Evolutionary conservation across 2,797 vertebrate genomes (phyloP), one percentile per base, ranked within the genome.

Genomic region (Cossypha niveicapilla): DNA sequence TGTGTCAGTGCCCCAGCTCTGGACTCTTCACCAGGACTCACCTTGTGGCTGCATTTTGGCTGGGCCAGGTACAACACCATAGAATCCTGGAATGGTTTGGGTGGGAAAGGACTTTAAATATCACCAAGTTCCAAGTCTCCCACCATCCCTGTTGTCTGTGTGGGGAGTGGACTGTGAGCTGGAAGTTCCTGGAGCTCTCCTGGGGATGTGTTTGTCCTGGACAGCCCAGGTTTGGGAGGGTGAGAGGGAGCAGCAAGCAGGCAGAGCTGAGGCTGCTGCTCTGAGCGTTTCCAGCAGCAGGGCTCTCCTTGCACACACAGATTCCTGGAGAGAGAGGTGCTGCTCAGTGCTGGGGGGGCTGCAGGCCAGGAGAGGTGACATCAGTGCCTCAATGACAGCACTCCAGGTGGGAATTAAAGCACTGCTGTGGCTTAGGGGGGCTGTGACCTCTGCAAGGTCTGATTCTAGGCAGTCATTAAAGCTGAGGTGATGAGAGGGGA

Each of bases 1-100:
- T 1, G 0, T 2, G 42, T 13, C 60, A 4, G 0, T 3, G 34
- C 48, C 63, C 34, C 27, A 73, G 24, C 7, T 27, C 79, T 4
- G 6, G 15, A 11, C 25, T 44, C 27, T 2, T 16, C 60, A 18
- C 27, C n/a, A 37, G 24, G 21, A 42, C 48, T 77, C 5, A 0
- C 6, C 68, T 23, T 17, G 16, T 18, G 27, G 32, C 76, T 54
- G 30, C 3, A 1, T 34, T 82, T 76, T 39, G 41, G 7, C 75
- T 66, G 71, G 23, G 28, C 11, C 8, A 13, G 37, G 22, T 37
- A 34, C 47, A 14, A 27, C 1, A 1, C 44, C 7, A 1, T 3
- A 28, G 41, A 35, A 19, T 6, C 2, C 2, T 0, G 7, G 41
- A 48, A 32, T 15, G 9, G 9, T 62, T 34, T 34, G 50, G 3